phyloP scores from a whole-genome alignment of 2,888 invertebrate genomes.

The Thysanoteuthis rhombus region DNA sequence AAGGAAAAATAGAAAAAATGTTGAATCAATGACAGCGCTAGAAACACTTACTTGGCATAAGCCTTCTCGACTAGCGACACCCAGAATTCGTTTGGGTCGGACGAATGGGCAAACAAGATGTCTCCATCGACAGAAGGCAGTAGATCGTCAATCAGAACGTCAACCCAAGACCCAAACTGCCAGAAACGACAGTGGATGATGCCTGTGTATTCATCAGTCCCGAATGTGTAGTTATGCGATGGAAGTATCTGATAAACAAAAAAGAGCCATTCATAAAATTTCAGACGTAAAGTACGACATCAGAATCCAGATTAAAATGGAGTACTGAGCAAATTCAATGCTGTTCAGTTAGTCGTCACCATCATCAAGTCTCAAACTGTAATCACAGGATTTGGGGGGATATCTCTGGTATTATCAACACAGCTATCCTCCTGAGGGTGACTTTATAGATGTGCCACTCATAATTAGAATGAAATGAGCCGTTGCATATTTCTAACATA shows the following conservation, averaged over 20 bases:
- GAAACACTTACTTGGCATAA: conserved; percentile 57
- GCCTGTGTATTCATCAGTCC: conserved; percentile 45
- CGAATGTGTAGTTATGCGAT: conserved; percentile 49
- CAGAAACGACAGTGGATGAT: conserved; percentile 57
- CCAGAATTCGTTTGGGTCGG: conserved; percentile 58
- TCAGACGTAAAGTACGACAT: background rate
- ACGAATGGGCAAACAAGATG: conserved; percentile 54
- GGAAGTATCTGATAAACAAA: conserved; percentile 51
- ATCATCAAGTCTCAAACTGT: too few species aligned
- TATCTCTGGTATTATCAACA: too few species aligned
- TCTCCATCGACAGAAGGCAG: conserved; percentile 54
- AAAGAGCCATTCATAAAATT: background rate
- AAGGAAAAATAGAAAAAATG: too few species aligned
- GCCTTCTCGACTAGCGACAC: conserved; percentile 59
- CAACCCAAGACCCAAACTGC: conserved; percentile 58
- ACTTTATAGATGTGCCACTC: too few species aligned
- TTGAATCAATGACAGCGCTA: background rate
- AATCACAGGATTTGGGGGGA: too few species aligned
- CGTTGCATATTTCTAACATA: too few species aligned
- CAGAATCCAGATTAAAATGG: background rate
- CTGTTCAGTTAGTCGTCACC: too few species aligned
- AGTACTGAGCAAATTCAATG: too few species aligned
- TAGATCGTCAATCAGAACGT: conserved; percentile 54
- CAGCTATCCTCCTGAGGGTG: too few species aligned
- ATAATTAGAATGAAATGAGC: too few species aligned